Base-by-base conservation (phyloP, 1,140 invertebrate species). In the Atta colombica region DNA sequence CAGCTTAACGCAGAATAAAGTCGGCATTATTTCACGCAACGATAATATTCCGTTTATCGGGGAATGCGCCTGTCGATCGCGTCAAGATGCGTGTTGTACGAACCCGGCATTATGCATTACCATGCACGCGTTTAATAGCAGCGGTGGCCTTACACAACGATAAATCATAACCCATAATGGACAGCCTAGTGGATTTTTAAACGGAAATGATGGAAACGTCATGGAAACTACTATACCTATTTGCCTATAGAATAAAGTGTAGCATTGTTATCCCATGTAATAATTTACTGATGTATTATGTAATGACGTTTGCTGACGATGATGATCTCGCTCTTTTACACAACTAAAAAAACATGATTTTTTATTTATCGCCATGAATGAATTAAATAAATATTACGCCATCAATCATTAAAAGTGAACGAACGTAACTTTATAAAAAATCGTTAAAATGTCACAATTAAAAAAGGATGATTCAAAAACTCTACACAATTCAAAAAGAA, bases 1-100 rank as follows among this genome's bases (percentile, higher is more conserved):
- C 74, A 85, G 84, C 74, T 80, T 85, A 85, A 60, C 75, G 84
- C 49, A 74, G 75, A 85, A 85, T 85, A 85, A 85, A 85, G 61
- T 85, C 74, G 51, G 51, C 84, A 39, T 85, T 85, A 80, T 85
- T 85, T 85, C 84, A 85, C 84, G 84, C 61, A 78, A 80, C 85
- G 85, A 69, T 86, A 86, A 86, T 71, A 61, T 61, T 49, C 77
- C 75, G 51, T 86, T 86, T 86, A 80, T 86, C 75, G 53, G 21
- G 35, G 53, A 86, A 80, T 21, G 55, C 58, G 39, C 31, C 49
- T 61, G 82, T 39, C 74, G 82, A 85, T 78, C 82, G 58, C 69
- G 81, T 84, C 71, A 75, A 77, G 75, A 84, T 51, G 49, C 25
- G 69, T 25, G 55, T 45, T 45, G 39, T 31, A 21, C 80, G 31